Base-by-base conservation (phyloP, 2,888 invertebrate genomes). In the Aelia acuminata region DNA sequence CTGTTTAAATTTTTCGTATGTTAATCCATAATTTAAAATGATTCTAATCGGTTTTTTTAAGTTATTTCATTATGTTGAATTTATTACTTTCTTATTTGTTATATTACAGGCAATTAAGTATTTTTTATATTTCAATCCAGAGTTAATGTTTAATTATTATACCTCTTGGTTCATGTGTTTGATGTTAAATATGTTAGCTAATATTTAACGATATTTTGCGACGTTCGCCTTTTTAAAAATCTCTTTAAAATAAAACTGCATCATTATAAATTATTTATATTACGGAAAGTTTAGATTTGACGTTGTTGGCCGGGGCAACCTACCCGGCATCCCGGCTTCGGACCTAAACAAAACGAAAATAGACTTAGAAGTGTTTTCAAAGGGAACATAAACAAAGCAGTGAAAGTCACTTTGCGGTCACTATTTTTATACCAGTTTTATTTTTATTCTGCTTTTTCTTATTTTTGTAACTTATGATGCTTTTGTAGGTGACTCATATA, bases 331-430 rank as follows among this genome's bases (percentile, higher is more conserved):
- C 26, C 26, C 75, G 11, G 31, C 75, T 80, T 15, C 0, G n/a
- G 4, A 75, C 75, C 75, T 75, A 5, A 57, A 43, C 39, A 43
- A 3, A 80, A 43, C 47, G 80, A 47, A 80, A 80, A 80, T 80
- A 80, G 43, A 47, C 39, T 39, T 47, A 39, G 13, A 20, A 43
- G 43, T 80, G 39, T 43, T 80, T 80, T 80, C 11, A 80, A 43
- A n/a, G n/a, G n/a, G 1, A 15, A 80, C 39, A 80, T 80, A 80
- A 80, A 80, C 80, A 43, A 80, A 80, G 35, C 80, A 80, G 80
- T 43, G 80, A n/a, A 80, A 80, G 80, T 80, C 43, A n/a, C n/a
- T 20, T 80, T 80, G 80, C 43, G 43, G 4, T 43, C 35, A 43
- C 80, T 47, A 47, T 43, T 39, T 80, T 13, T 80, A 80, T 80